phyloP scores from a whole-genome alignment of 2,797 vertebrate species.

The Sebastes itinus region DNA sequence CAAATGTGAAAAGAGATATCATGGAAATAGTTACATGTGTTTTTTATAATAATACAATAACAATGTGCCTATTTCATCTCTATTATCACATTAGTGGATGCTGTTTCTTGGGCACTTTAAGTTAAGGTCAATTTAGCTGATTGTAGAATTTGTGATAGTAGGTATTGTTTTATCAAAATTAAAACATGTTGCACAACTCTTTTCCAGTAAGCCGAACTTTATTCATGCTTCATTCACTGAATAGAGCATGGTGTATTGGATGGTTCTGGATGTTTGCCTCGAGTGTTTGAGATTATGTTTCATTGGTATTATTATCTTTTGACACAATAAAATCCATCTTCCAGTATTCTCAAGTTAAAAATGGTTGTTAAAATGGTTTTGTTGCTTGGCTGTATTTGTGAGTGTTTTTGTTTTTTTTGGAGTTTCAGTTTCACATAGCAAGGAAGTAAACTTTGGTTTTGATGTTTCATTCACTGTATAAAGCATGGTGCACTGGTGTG shows the following conservation, averaged over 20 bases:
- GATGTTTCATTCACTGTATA: too few relatives aligned
- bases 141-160: not conserved
- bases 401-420: not conserved
- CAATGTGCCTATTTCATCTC: too few relatives aligned
- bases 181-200: not conserved
- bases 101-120: not conserved
- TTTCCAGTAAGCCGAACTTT: too few relatives aligned
- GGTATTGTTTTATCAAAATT: not conserved
- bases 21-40: too few relatives aligned
- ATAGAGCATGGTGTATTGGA: not conserved
- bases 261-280: conserved; percentile 17
- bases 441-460: not conserved
- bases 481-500: too few relatives aligned
- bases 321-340: conserved; percentile 13
- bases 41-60: too few relatives aligned
- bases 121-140: not conserved
- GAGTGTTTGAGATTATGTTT: conserved; percentile 48
- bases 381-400: not conserved
- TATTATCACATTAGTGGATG: too few relatives aligned
- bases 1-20: too few relatives aligned
- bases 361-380: not conserved
- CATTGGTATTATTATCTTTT: conserved; percentile 57
- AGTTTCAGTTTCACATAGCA: not conserved
- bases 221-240: not conserved
- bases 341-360: not conserved